Evolutionary conservation across 1,140 invertebrate species (phyloP).

Genomic region (Panagrolaimus sp.): DNA sequence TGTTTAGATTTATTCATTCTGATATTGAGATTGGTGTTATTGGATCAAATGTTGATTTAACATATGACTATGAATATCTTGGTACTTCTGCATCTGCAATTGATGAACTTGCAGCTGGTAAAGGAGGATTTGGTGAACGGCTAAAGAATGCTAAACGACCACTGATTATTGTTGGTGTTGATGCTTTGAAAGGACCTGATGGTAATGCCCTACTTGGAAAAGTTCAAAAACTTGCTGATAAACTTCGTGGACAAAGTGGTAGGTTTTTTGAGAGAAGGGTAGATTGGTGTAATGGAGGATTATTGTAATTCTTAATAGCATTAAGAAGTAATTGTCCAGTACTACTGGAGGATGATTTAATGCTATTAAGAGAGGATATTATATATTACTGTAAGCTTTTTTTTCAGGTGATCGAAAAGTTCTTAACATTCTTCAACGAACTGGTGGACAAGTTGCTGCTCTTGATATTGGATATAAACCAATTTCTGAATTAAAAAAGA

Average conservation of each 20-base stretch:
- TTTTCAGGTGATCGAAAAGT: slow-evolving; percentile 57
- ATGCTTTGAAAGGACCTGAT: slow-evolving; percentile 73
- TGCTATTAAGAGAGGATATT: slow-evolving; percentile 26
- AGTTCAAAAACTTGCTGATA: slow-evolving; percentile 67
- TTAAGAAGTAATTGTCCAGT: too few species aligned
- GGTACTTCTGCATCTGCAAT: slow-evolving; percentile 38
- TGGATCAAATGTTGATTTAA: slow-evolving; percentile 83
- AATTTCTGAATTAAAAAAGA: slow-evolving; percentile 65
- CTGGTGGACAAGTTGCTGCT: slow-evolving; percentile 78
- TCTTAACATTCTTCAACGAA: slow-evolving; percentile 58
- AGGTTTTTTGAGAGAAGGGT: too few species aligned
- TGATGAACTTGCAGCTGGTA: slow-evolving; percentile 45
- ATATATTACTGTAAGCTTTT: slow-evolving; percentile 59
- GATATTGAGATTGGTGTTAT: slow-evolving; percentile 68
- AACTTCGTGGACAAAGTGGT: slow-evolving; percentile 60
- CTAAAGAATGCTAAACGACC: slow-evolving; percentile 77
- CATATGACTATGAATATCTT: slow-evolving; percentile 74
- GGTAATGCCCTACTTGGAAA: slow-evolving; percentile 71
- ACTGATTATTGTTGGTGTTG: slow-evolving; percentile 82
- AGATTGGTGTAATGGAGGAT: too few species aligned
- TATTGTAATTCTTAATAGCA: too few species aligned
- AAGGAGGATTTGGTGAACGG: slow-evolving; percentile 64
- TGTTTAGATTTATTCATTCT: slow-evolving; percentile 62
- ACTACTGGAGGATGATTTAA: too few species aligned
- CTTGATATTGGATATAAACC: slow-evolving; percentile 87